Conservation (phyloP, 2,797 vertebrate species). For the Microctenopoma lineatum region DNA sequence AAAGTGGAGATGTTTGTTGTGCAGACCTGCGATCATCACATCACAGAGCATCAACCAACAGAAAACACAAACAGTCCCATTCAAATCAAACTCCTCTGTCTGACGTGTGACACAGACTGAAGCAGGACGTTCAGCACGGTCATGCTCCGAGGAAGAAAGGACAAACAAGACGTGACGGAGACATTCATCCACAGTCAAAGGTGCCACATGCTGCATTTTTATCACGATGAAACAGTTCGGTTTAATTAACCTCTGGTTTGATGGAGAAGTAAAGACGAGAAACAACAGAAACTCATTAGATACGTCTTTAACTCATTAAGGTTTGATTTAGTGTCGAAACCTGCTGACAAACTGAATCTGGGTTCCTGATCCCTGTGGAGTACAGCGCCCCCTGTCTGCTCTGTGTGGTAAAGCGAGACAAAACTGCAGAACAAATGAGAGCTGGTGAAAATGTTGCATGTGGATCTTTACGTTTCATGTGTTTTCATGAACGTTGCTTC, state of each 20-base stretch:
- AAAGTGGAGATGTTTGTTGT: constrained; percentile 39
- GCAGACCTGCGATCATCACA: constrained; percentile 27
- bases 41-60: constrained; percentile 5
- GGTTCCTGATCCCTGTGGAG: not conserved
- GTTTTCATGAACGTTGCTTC: constrained; percentile 13
- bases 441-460: constrained; percentile 40
- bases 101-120: not conserved
- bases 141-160: not conserved
- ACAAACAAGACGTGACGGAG: constrained; percentile 24
- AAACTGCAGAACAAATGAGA: not conserved
- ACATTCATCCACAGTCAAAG: constrained; percentile 52
- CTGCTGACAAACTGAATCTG: too few species aligned
- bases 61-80: not conserved
- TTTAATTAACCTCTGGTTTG: too few species aligned
- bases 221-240: not conserved
- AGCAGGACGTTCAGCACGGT: constrained; percentile 6
- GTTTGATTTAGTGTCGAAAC: too few species aligned
- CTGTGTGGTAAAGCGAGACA: not conserved
- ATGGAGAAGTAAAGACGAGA: too few species aligned
- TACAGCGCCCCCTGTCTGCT: not conserved
- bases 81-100: constrained; percentile 2
- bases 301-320: too few species aligned
- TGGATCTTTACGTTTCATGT: constrained; percentile 42
- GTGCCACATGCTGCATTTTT: constrained; percentile 52
- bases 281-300: too few species aligned